phyloP scores from a whole-genome alignment of 2,797 vertebrate genomes.

The Hippopotamyrus pictus region DNA sequence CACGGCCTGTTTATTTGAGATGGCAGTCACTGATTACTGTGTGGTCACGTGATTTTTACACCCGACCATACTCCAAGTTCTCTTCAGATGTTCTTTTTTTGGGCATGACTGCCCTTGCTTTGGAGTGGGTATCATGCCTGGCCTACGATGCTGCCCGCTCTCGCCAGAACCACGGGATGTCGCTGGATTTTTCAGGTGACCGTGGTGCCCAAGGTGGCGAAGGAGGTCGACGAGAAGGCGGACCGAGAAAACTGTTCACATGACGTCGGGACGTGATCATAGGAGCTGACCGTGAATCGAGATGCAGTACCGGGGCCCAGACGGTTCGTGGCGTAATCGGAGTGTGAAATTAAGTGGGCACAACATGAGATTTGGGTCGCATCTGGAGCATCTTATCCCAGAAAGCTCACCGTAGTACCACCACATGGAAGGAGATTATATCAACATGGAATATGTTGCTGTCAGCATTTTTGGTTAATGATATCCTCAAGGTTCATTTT shows the following conservation, averaged over 20 bases:
- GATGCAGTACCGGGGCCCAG: no score
- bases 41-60: background rate
- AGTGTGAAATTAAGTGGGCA: background rate
- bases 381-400: background rate
- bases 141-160: background rate
- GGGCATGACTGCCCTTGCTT: background rate
- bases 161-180: no score
- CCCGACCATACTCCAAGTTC: background rate
- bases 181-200: background rate
- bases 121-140: background rate
- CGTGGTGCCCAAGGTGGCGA: background rate
- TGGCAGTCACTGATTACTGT: conserved; percentile 24
- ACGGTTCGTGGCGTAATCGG: background rate
- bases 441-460: background rate
- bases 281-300: background rate
- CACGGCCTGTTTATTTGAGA: conserved; percentile 26
- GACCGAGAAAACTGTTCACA: background rate
- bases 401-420: background rate
- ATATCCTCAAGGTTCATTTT: background rate
- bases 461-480: background rate
- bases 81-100: background rate
- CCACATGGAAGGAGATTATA: background rate
- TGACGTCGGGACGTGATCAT: background rate
- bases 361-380: background rate
- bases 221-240: background rate